phyloP scores from a whole-genome alignment of 1,140 invertebrate species.

The Himalopsyche phryganea region DNA sequence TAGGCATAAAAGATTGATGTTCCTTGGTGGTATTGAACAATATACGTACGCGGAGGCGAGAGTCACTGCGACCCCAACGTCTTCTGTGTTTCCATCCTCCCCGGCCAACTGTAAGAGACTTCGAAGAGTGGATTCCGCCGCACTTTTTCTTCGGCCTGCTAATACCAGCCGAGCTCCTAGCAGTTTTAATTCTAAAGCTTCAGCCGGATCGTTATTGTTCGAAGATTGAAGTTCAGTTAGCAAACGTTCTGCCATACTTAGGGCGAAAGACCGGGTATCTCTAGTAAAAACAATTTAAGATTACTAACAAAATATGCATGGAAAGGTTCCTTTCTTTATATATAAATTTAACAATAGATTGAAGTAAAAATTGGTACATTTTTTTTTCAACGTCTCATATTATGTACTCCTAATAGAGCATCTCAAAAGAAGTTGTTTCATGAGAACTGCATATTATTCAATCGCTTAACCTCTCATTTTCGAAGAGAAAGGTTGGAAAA shows the following conservation, averaged over 20 bases:
- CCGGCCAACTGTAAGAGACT: conserved; percentile 75
- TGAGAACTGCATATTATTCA: too few relatives aligned
- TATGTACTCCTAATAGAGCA: too few relatives aligned
- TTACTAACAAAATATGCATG: not conserved
- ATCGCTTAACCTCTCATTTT: too few relatives aligned
- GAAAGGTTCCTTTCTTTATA: too few relatives aligned
- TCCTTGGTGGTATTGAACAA: too few relatives aligned
- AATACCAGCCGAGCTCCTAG: conserved; percentile 81
- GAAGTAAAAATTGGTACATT: too few relatives aligned
- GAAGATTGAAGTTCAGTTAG: conserved; percentile 69
- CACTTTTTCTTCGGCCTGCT: conserved; percentile 79
- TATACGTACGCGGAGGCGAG: conserved; percentile 70
- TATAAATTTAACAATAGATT: too few relatives aligned
- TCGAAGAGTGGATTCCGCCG: conserved; percentile 79
- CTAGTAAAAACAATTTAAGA: conserved; percentile 35
- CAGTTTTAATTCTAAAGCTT: conserved; percentile 65
- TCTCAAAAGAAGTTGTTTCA: too few relatives aligned
- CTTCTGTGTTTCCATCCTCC: conserved; percentile 65
- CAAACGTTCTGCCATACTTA: conserved; percentile 77
- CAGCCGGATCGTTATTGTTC: conserved; percentile 47
- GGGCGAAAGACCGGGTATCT: conserved; percentile 73
- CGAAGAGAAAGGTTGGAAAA: too few relatives aligned
- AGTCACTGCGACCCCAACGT: conserved; percentile 86
- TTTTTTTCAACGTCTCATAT: too few relatives aligned
- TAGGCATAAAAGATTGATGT: too few relatives aligned